Conservation (phyloP, 1,140 invertebrate species). For the Sycophila sp. region DNA sequence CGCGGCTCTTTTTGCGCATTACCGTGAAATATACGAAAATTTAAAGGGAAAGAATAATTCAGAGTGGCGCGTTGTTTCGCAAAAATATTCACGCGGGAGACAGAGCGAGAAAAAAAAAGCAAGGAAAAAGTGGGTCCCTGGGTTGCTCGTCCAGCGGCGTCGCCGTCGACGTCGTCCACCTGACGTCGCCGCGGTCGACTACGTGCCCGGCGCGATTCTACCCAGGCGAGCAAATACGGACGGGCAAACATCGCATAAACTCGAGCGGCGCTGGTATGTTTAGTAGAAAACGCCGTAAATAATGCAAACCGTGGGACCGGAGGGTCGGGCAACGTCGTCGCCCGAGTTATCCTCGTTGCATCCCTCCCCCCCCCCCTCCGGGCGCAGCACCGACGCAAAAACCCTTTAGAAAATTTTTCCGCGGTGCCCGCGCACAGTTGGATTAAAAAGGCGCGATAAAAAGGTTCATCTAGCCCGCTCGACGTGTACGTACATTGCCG, state of each 20-base stretch:
- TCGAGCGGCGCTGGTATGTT: background rate
- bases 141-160: too few relatives aligned
- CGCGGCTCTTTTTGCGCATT: too few relatives aligned
- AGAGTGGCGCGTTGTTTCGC: too few relatives aligned
- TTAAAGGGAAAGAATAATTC: too few relatives aligned
- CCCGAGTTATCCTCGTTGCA: background rate
- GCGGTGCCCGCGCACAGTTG: background rate
- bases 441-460: background rate
- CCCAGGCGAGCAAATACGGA: background rate
- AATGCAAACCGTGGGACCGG: background rate
- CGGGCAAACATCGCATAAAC: background rate
- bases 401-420: background rate
- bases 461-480: background rate
- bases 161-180: slow-evolving; percentile 10
- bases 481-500: background rate
- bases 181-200: background rate
- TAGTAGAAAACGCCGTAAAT: slow-evolving; percentile 18
- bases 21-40: too few relatives aligned
- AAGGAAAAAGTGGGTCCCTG: background rate
- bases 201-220: background rate
- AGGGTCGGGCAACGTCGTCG: background rate
- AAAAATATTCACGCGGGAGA: too few relatives aligned
- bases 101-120: background rate
- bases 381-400: background rate
- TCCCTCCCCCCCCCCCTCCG: too few relatives aligned